These are phyloP conservation scores for Pterostichus niger DNA, from an alignment of 2,888 invertebrate species.

Conservation along the genomic window DNA sequence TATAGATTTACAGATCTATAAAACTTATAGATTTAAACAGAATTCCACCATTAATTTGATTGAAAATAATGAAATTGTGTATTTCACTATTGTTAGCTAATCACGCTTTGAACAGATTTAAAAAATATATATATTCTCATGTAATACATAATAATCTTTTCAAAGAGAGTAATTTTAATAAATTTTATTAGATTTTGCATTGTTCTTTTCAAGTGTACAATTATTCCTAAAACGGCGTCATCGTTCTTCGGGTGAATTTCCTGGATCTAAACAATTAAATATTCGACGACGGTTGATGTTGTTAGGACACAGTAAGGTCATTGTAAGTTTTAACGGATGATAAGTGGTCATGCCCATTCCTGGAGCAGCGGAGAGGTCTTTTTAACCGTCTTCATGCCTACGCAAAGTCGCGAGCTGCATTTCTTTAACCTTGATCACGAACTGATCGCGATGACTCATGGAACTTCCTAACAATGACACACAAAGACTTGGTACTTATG, in stretches of 20 bases:
- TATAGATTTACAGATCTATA: no score
- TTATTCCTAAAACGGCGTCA: no score
- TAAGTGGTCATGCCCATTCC: constrained; percentile 59
- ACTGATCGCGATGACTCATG: constrained; percentile 42
- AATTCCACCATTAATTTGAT: no score
- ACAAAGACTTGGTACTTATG: constrained; percentile 11
- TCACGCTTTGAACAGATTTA: no score
- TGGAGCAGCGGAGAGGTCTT: constrained; percentile 27
- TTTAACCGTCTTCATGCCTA: constrained; percentile 45
- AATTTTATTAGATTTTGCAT: no score
- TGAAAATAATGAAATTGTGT: no score
- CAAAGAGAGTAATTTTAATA: no score
- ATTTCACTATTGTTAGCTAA: no score
- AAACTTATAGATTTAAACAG: no score
- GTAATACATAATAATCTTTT: no score
- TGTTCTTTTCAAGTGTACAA: not conserved
- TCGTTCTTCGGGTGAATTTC: not conserved
- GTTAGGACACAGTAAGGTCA: constrained; percentile 53
- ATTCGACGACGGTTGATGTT: not conserved
- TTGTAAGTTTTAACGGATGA: constrained; percentile 17
- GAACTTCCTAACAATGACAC: not conserved
- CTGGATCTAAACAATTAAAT: not conserved
- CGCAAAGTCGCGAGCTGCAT: constrained; percentile 50
- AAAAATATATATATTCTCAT: no score
- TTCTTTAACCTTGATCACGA: constrained; percentile 57